These are phyloP conservation scores for Grapholita molesta DNA, from an alignment of 1,140 invertebrate genomes.

Conservation along the genomic window DNA sequence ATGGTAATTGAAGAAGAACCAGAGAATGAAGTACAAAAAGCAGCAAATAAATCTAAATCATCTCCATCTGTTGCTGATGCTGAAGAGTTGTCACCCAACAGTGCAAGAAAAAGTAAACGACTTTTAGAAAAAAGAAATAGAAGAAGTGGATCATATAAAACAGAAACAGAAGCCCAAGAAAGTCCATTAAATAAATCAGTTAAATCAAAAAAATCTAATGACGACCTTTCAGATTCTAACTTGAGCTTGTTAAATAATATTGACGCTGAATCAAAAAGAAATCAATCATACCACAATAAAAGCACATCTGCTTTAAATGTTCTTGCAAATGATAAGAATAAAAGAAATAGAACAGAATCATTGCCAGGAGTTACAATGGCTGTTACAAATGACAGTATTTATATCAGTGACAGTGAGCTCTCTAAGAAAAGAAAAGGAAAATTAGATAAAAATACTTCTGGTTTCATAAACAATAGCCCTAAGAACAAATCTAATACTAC, in stretches of 20 bases:
- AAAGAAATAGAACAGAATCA: slow-evolving; percentile 55
- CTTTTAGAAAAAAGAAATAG: slow-evolving; percentile 21
- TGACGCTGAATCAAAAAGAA: neutral
- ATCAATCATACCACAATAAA: neutral
- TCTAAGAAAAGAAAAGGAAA: slow-evolving; percentile 1
- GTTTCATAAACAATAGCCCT: neutral
- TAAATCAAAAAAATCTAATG: neutral
- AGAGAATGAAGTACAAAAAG: slow-evolving; percentile 34
- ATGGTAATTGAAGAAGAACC: slow-evolving; percentile 47
- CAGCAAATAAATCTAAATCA: slow-evolving; percentile 2
- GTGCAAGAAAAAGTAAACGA: slow-evolving; percentile 41
- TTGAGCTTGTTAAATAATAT: neutral
- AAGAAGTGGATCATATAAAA: neutral
- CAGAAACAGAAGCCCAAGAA: neutral
- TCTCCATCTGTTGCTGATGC: neutral
- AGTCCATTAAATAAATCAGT: neutral
- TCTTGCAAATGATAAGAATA: slow-evolving; percentile 12
- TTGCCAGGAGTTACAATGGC: slow-evolving; percentile 36
- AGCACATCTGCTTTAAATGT: neutral
- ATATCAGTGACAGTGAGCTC: neutral
- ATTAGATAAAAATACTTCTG: neutral
- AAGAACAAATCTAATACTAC: neutral
- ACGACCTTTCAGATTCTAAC: neutral
- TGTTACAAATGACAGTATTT: neutral
- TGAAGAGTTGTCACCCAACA: slow-evolving; percentile 14